phyloP scores from a whole-genome alignment of 2,888 invertebrate species.

The Coecobrya sp. region DNA sequence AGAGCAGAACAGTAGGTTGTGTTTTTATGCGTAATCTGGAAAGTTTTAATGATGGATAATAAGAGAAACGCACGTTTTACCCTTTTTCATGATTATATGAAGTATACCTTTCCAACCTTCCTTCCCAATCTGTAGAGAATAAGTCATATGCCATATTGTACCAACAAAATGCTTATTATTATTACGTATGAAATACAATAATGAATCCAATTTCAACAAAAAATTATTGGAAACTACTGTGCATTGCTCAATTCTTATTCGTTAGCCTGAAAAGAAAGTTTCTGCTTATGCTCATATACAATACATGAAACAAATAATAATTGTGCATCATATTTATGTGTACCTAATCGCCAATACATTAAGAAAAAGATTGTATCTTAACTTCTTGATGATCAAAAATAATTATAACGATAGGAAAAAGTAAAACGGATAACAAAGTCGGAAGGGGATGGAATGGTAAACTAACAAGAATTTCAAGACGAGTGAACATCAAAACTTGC shows the following conservation, averaged over 20 bases:
- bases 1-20: too few species aligned
- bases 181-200: neutral
- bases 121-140: too few species aligned
- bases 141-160: too few species aligned
- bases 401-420: slow-evolving; percentile 1
- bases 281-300: neutral
- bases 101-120: too few species aligned
- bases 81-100: too few species aligned
- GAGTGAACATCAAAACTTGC: neutral
- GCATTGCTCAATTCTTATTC: neutral
- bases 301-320: too few species aligned
- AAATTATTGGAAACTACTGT: neutral
- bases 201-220: slow-evolving; percentile 9
- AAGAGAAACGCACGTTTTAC: too few species aligned
- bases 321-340: neutral
- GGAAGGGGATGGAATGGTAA: slow-evolving; percentile 35
- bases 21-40: too few species aligned
- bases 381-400: slow-evolving; percentile 34
- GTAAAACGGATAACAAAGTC: neutral
- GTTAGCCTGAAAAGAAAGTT: neutral
- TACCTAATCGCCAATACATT: slow-evolving; percentile 23
- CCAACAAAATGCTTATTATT: neutral
- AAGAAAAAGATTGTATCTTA: neutral
- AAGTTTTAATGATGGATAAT: too few species aligned
- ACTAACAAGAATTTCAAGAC: slow-evolving; percentile 34